These are phyloP conservation scores for Epinotia nisella DNA, from an alignment of 2,888 invertebrate species.

Conservation along the genomic window DNA sequence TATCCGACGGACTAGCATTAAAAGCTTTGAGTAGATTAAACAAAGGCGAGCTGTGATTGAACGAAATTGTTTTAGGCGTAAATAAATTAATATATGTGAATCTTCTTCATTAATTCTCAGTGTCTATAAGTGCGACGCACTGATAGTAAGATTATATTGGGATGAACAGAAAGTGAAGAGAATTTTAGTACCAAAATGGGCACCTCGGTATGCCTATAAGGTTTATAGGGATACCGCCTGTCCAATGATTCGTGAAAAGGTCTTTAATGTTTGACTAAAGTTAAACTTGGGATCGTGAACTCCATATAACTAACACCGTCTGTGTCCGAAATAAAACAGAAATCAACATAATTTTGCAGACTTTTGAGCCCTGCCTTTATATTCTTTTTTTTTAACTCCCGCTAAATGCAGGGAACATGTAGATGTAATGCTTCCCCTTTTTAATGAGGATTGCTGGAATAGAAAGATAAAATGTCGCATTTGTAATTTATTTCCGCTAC, in stretches of 20 bases:
- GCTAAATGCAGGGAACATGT: conserved; percentile 3
- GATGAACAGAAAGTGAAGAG: too few relatives aligned
- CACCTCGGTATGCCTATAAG: neutral
- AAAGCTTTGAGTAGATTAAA: too few relatives aligned
- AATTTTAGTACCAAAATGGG: neutral
- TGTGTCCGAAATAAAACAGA: conserved; percentile 24
- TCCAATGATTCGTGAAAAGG: conserved; percentile 29
- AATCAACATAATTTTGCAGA: conserved; percentile 20
- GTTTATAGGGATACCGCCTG: conserved; percentile 21
- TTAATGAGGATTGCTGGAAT: conserved; percentile 16
- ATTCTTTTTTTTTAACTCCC: conserved; percentile 1
- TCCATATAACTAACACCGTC: neutral
- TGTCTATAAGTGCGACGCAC: too few relatives aligned
- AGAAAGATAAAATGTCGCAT: neutral
- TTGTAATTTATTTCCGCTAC: neutral
- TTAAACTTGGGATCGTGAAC: conserved; percentile 8
- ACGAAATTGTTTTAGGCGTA: too few relatives aligned
- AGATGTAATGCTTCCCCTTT: conserved; percentile 10
- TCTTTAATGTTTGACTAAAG: conserved; percentile 22
- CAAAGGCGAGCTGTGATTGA: too few relatives aligned
- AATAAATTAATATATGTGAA: too few relatives aligned
- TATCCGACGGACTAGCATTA: too few relatives aligned
- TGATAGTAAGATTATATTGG: too few relatives aligned
- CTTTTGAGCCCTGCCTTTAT: conserved; percentile 4
- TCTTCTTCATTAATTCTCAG: too few relatives aligned